Evolutionary conservation across 2,888 invertebrate genomes (phyloP).

Genomic region (Cephalotes varians): DNA sequence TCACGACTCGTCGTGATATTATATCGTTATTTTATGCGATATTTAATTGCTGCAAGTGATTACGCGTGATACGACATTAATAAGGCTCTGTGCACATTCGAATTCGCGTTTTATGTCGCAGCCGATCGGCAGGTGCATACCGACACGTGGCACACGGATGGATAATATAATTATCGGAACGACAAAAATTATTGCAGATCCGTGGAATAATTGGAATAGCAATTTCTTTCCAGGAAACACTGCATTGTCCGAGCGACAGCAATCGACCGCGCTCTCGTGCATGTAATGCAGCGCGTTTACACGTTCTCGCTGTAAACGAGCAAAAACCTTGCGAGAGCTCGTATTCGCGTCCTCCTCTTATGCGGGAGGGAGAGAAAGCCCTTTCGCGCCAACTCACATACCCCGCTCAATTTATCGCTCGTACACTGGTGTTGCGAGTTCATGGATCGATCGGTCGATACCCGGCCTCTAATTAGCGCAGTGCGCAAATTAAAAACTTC

Average conservation of each 20-base stretch:
- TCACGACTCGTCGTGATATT: neutral
- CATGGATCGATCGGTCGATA: constrained; percentile 57
- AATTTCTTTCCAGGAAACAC: constrained; percentile 7
- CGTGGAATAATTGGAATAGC: constrained; percentile 17
- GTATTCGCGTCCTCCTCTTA: neutral
- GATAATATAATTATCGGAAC: constrained; percentile 17
- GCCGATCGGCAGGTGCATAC: neutral
- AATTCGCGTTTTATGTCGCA: neutral
- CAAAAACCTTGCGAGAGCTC: constrained; percentile 28
- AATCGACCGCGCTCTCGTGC: constrained; percentile 15
- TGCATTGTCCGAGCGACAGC: neutral
- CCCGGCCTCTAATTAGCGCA: constrained; percentile 57
- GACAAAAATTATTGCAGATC: constrained; percentile 13
- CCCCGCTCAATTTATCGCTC: constrained; percentile 33
- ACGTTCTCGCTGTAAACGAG: constrained; percentile 3
- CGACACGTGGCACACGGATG: neutral
- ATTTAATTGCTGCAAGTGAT: constrained; percentile 20
- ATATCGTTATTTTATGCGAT: constrained; percentile 29
- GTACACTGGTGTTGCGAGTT: neutral
- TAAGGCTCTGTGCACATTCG: constrained; percentile 13
- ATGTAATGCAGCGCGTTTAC: constrained; percentile 43
- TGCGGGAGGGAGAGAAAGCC: neutral
- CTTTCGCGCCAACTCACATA: constrained; percentile 18
- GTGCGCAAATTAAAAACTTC: constrained; percentile 58
- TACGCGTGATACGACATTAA: constrained; percentile 17